phyloP scores from a whole-genome alignment of 2,888 invertebrate species.

The Cancer borealis region DNA sequence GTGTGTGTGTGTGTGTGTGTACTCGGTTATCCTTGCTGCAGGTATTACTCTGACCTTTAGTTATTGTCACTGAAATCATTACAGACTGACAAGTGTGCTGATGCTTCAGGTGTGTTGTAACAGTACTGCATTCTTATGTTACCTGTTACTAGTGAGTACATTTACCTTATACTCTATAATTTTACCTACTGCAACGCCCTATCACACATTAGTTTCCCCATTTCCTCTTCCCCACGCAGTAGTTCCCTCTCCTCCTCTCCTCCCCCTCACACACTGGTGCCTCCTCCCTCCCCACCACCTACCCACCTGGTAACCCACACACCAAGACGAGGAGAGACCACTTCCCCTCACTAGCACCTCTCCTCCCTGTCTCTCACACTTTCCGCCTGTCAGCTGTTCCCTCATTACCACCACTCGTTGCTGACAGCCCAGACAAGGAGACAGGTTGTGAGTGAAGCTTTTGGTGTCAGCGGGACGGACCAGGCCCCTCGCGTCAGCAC shows the following conservation, averaged over 20 bases:
- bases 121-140: background rate
- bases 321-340: background rate
- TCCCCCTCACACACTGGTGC: background rate
- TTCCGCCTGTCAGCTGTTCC: slow-evolving; percentile 18
- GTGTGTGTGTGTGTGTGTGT: too few relatives aligned
- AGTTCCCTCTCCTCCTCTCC: background rate
- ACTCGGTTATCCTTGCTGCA: too few relatives aligned
- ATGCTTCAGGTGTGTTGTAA: background rate
- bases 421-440: background rate
- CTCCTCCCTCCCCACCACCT: background rate
- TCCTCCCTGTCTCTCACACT: slow-evolving; percentile 33
- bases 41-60: slow-evolving; percentile 1
- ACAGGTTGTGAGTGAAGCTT: slow-evolving; percentile 27
- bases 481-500: slow-evolving; percentile 22
- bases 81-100: background rate
- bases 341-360: slow-evolving; percentile 15
- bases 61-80: background rate
- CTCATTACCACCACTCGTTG: slow-evolving; percentile 25
- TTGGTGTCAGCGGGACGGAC: slow-evolving; percentile 1
- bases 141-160: background rate
- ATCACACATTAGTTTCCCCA: too few relatives aligned
- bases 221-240: background rate
- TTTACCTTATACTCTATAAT: background rate
- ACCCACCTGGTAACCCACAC: background rate
- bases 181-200: background rate